Conservation (phyloP, 1,140 invertebrate genomes). For the Anastrepha ludens region DNA sequence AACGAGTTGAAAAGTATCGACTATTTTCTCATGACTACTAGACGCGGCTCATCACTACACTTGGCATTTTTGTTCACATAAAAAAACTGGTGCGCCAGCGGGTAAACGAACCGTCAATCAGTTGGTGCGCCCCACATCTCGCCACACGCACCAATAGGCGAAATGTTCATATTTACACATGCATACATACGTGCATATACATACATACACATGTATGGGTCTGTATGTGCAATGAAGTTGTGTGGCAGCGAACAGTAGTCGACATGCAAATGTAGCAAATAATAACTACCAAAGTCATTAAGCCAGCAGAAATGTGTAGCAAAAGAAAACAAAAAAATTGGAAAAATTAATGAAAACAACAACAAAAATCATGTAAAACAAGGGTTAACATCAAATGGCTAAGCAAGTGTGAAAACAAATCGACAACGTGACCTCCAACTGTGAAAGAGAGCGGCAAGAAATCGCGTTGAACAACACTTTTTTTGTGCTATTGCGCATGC, state of each 20-base stretch:
- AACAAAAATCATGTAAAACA: constrained; percentile 26
- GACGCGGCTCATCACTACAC: neutral
- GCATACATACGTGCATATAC: neutral
- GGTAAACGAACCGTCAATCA: constrained; percentile 23
- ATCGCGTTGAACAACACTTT: neutral
- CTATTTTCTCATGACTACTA: too few relatives aligned
- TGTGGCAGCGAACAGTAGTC: neutral
- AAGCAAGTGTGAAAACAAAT: constrained; percentile 47
- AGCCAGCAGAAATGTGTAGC: constrained; percentile 26
- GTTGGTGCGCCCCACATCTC: neutral
- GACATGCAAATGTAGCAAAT: constrained; percentile 44
- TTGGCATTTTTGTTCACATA: neutral
- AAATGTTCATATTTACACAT: neutral
- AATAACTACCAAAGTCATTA: constrained; percentile 34
- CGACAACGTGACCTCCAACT: constrained; percentile 38
- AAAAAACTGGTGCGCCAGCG: neutral
- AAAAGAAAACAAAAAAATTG: neutral
- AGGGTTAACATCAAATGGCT: constrained; percentile 35
- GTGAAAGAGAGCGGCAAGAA: constrained; percentile 29
- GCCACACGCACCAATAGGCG: neutral
- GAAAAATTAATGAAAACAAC: neutral
- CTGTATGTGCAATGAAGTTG: neutral
- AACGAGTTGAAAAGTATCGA: too few relatives aligned
- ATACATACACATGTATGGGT: neutral
- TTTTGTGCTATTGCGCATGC: neutral